phyloP scores from a whole-genome alignment of 2,113 vertebrate species.

The Clupea harengus region DNA sequence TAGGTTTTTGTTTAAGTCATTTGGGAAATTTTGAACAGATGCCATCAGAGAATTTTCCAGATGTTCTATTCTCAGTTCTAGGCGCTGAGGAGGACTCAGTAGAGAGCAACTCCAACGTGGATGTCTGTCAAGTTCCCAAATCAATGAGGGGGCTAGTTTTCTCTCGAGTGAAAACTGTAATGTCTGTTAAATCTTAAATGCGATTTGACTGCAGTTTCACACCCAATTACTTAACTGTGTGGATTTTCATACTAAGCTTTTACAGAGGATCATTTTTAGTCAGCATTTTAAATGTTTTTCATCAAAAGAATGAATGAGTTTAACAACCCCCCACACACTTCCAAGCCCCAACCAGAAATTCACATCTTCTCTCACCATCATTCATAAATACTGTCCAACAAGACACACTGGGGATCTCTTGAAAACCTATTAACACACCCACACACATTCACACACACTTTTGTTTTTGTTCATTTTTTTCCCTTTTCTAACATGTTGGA shows the following conservation, averaged over 20 bases:
- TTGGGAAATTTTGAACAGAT: constrained; percentile 16
- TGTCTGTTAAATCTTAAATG: not conserved
- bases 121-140: too few species aligned
- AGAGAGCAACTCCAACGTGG: too few species aligned
- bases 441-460: not conserved
- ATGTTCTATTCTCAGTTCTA: not conserved
- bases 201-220: not conserved
- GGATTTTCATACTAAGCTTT: not conserved
- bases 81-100: not conserved
- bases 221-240: not conserved
- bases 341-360: not conserved
- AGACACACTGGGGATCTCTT: not conserved
- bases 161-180: not conserved
- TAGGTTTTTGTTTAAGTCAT: not conserved
- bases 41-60: not conserved
- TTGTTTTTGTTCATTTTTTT: not conserved
- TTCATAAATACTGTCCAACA: not conserved
- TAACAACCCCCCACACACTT: not conserved
- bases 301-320: not conserved
- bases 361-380: not conserved
- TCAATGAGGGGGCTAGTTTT: not conserved
- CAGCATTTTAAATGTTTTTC: not conserved
- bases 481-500: not conserved
- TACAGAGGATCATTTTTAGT: not conserved
- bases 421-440: not conserved